Conservation (phyloP, 2,888 invertebrate species). For the Labia minor region DNA sequence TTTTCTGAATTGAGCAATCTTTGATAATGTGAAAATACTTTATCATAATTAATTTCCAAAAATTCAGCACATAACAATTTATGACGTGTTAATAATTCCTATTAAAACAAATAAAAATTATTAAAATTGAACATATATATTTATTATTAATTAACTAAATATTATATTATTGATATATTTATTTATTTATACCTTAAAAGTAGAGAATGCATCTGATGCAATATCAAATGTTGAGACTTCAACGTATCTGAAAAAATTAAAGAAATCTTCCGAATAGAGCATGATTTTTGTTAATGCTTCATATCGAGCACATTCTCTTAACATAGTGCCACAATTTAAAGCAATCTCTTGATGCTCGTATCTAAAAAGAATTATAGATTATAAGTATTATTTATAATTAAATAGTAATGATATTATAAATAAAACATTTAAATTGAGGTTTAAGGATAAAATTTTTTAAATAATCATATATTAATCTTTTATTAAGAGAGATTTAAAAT, state of each 20-base stretch:
- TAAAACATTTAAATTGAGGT: constrained; percentile 15
- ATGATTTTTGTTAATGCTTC: constrained; percentile 98
- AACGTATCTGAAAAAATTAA: constrained; percentile 98
- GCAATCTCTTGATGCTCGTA: constrained; percentile 99
- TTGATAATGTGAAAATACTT: constrained; percentile 95
- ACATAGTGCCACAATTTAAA: constrained; percentile 97
- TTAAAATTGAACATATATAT: not conserved
- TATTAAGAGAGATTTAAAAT: too few relatives aligned
- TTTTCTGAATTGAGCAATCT: constrained; percentile 96
- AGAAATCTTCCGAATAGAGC: constrained; percentile 95
- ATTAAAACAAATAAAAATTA: constrained; percentile 34
- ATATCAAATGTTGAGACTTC: constrained; percentile 99
- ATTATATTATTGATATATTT: not conserved
- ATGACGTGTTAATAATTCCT: constrained; percentile 89
- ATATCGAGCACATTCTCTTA: constrained; percentile 94
- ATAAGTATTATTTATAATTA: constrained; percentile 21
- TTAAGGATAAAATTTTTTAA: constrained; percentile 21
- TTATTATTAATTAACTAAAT: not conserved
- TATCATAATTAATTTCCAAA: constrained; percentile 97
- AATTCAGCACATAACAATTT: constrained; percentile 96
- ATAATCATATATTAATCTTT: constrained; percentile 17
- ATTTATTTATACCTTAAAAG: constrained; percentile 68
- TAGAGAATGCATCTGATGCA: constrained; percentile 99
- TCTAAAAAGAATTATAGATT: constrained; percentile 46
- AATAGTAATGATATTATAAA: constrained; percentile 20